phyloP scores from a whole-genome alignment of 2,113 vertebrate species.

The Ornithorhynchus anatinus region DNA sequence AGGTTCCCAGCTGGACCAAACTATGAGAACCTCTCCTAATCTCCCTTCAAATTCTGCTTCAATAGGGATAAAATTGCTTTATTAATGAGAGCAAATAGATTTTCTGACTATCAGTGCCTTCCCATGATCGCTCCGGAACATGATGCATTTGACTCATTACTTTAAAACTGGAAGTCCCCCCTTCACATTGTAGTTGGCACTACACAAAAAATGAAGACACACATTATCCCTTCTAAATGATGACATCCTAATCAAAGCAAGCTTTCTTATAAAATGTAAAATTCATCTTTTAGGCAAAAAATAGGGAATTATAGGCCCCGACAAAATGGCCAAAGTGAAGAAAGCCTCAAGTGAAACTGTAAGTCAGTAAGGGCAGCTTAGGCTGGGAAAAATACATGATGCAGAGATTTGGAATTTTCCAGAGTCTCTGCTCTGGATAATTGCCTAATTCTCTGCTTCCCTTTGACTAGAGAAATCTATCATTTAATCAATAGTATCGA shows the following conservation, averaged over 20 bases:
- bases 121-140: conserved; percentile 52
- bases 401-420: too few relatives aligned
- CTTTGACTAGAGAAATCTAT: too few relatives aligned
- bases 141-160: conserved; percentile 50
- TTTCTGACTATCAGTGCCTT: conserved; percentile 46
- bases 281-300: too few relatives aligned
- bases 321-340: too few relatives aligned
- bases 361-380: too few relatives aligned
- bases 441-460: too few relatives aligned
- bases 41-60: conserved; percentile 54
- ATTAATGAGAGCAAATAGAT: conserved; percentile 67
- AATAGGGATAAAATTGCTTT: conserved; percentile 67
- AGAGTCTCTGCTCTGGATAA: too few relatives aligned
- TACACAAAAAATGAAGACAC: conserved; percentile 30
- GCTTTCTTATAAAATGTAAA: too few relatives aligned
- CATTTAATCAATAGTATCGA: too few relatives aligned
- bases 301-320: too few relatives aligned
- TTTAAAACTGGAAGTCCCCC: conserved; percentile 46
- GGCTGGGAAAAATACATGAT: too few relatives aligned
- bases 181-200: conserved; percentile 41
- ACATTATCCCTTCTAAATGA: conserved; percentile 48
- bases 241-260: conserved; percentile 45
- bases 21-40: conserved; percentile 57
- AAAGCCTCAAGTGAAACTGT: too few relatives aligned
- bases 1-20: conserved; percentile 55